Evolutionary conservation across 1,140 invertebrate genomes (phyloP).

Genomic region (Drosophila mauritiana): DNA sequence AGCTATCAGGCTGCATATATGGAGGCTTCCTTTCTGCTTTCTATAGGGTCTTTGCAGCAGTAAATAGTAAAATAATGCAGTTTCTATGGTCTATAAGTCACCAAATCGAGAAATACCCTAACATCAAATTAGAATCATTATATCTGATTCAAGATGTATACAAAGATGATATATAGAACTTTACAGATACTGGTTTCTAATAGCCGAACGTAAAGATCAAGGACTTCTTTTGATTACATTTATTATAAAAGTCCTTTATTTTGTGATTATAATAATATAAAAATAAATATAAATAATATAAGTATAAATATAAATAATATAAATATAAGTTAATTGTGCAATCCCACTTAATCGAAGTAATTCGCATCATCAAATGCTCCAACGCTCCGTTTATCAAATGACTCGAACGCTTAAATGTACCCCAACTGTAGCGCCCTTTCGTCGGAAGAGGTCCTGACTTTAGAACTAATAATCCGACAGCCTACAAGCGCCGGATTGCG

Average conservation of each 20-base stretch:
- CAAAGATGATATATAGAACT: too few relatives aligned
- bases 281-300: too few relatives aligned
- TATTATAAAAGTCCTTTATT: too few relatives aligned
- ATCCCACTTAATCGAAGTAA: neutral
- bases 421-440: slow-evolving; percentile 45
- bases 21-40: neutral
- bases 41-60: neutral
- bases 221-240: too few relatives aligned
- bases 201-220: too few relatives aligned
- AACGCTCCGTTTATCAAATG: neutral
- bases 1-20: slow-evolving; percentile 1
- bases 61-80: too few relatives aligned
- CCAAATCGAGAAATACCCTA: neutral
- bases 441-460: slow-evolving; percentile 74
- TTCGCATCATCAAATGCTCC: neutral
- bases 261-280: too few relatives aligned
- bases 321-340: too few relatives aligned
- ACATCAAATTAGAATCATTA: neutral
- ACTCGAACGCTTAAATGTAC: slow-evolving; percentile 41
- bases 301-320: too few relatives aligned
- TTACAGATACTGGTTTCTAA: too few relatives aligned
- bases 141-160: too few relatives aligned
- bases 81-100: neutral
- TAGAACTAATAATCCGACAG: slow-evolving; percentile 83
- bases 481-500: slow-evolving; percentile 71